phyloP scores from a whole-genome alignment of 1,140 invertebrate genomes.

The Euura lappo region DNA sequence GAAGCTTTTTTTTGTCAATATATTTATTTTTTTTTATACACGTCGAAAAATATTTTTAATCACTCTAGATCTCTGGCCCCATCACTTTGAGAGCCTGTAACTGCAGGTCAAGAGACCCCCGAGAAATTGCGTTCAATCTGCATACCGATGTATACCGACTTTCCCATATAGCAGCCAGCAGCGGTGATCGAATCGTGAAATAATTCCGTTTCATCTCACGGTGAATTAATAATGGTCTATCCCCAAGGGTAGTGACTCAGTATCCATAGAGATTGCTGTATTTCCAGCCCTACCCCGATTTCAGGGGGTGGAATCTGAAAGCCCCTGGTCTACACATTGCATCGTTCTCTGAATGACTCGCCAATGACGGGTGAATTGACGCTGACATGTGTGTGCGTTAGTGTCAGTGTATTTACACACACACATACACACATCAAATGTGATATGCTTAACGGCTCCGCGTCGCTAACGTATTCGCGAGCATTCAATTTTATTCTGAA shows the following conservation, averaged over 20 bases:
- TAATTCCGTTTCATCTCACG: slow-evolving; percentile 32
- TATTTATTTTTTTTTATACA: too few species aligned
- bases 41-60: too few species aligned
- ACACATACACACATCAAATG: slow-evolving; percentile 19
- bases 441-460: slow-evolving; percentile 18
- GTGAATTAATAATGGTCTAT: slow-evolving; percentile 43
- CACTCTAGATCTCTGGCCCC: too few species aligned
- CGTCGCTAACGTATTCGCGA: slow-evolving; percentile 18
- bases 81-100: too few species aligned
- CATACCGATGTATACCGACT: neutral
- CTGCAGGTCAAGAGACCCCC: neutral
- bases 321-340: neutral
- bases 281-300: neutral
- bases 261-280: neutral
- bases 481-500: slow-evolving; percentile 23
- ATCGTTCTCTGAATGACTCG: slow-evolving; percentile 14
- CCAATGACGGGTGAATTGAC: slow-evolving; percentile 8
- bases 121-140: neutral
- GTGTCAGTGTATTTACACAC: slow-evolving; percentile 10
- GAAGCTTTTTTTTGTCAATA: too few species aligned
- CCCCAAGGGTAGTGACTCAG: slow-evolving; percentile 17
- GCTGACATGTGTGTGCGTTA: too few species aligned
- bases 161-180: neutral
- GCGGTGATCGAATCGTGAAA: slow-evolving; percentile 26
- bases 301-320: neutral